phyloP scores from a whole-genome alignment of 2,797 vertebrate genomes.

The Acestrorhynchus altus region DNA sequence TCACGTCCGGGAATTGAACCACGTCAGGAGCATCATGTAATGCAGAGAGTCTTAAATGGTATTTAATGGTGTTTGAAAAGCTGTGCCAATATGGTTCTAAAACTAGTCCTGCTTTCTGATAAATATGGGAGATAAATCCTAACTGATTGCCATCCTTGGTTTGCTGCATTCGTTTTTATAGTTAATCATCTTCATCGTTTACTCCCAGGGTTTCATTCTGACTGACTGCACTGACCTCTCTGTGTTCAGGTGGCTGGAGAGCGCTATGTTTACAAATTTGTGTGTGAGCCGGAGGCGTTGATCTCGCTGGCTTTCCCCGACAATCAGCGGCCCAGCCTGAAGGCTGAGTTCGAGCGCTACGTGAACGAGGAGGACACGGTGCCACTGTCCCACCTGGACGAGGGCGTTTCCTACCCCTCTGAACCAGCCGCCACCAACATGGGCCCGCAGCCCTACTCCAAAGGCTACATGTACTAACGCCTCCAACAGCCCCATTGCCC shows the following conservation, averaged over 20 bases:
- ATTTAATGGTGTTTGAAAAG: too few relatives aligned
- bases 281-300: slow-evolving; percentile 94
- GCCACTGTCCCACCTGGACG: slow-evolving; percentile 93
- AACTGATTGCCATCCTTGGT: too few relatives aligned
- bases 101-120: background rate
- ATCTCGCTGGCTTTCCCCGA: slow-evolving; percentile 96
- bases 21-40: too few relatives aligned
- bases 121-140: background rate
- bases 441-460: slow-evolving; percentile 87
- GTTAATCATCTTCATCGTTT: background rate
- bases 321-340: slow-evolving; percentile 89
- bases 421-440: slow-evolving; percentile 80
- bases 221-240: background rate
- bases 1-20: too few relatives aligned
- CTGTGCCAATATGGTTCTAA: too few relatives aligned
- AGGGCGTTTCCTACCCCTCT: slow-evolving; percentile 80
- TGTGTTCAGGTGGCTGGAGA: slow-evolving; percentile 91
- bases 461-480: slow-evolving; percentile 90
- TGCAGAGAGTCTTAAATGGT: too few relatives aligned
- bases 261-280: slow-evolving; percentile 98
- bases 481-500: slow-evolving; percentile 39
- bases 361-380: slow-evolving; percentile 95
- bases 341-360: slow-evolving; percentile 88
- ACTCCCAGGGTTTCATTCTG: background rate
- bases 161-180: too few relatives aligned